A percentile compares a stretch with the other conserved stretches of the same genome.
Evolutionary conservation across 2,888 invertebrate genomes (phyloP).

Genomic region (Cylindroiulus punctatus): DNA sequence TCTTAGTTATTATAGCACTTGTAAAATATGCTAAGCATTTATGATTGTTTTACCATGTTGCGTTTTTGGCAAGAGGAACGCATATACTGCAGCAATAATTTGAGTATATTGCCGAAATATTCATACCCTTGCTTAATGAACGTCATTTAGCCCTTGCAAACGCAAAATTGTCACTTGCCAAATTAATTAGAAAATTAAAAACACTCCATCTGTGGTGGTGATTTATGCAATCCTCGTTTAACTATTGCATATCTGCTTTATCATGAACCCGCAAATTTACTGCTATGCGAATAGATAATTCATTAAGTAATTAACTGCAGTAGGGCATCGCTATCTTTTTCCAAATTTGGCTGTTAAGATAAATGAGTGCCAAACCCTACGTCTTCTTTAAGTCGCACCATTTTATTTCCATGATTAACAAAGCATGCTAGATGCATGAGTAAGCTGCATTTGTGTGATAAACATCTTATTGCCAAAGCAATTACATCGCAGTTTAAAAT

Average conservation of each 20-base stretch:
- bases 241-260: constrained; percentile 7
- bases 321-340: neutral
- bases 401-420: too few relatives aligned
- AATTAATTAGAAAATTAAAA: neutral
- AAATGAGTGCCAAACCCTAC: neutral
- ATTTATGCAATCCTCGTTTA: constrained; percentile 14
- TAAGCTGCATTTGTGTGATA: too few relatives aligned
- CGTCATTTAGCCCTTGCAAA: neutral
- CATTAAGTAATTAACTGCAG: neutral
- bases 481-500: too few relatives aligned
- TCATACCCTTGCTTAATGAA: neutral
- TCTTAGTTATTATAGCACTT: neutral
- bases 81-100: neutral
- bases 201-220: neutral
- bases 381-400: neutral
- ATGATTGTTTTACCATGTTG: neutral
- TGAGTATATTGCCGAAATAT: neutral
- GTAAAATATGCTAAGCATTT: neutral
- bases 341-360: neutral
- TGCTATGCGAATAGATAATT: constrained; percentile 11
- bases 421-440: too few relatives aligned
- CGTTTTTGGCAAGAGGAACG: neutral
- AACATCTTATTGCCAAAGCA: too few relatives aligned
- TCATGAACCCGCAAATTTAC: neutral
- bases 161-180: too few relatives aligned